Evolutionary conservation across 2,888 invertebrate genomes (phyloP).

Genomic region (Asteroscopus sphinx): DNA sequence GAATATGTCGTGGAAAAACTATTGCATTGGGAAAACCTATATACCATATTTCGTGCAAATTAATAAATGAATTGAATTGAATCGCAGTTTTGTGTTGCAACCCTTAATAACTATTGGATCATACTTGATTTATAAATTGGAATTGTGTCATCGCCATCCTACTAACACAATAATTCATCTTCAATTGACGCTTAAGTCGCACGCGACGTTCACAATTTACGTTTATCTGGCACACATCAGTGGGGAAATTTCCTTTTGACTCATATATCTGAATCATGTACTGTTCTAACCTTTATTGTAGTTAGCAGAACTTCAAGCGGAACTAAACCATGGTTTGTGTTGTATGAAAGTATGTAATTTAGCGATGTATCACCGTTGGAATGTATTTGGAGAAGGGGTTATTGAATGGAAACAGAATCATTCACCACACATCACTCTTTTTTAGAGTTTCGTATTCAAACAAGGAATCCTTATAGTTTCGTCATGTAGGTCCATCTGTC

Average conservation of each 20-base stretch:
- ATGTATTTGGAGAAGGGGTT: too few species aligned
- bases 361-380: neutral
- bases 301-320: constrained; percentile 11
- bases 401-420: too few species aligned
- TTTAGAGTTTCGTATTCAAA: too few species aligned
- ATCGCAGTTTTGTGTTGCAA: too few species aligned
- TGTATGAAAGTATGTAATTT: too few species aligned
- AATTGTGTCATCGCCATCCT: constrained; percentile 32
- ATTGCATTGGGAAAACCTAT: too few species aligned
- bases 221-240: constrained; percentile 43
- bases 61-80: too few species aligned
- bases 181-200: constrained; percentile 41
- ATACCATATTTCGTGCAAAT: too few species aligned
- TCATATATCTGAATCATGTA: constrained; percentile 42
- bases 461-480: too few species aligned
- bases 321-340: constrained; percentile 3
- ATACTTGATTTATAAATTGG: constrained; percentile 30
- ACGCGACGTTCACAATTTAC: constrained; percentile 29
- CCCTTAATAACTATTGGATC: constrained; percentile 11
- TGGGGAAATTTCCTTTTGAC: constrained; percentile 48
- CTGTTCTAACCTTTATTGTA: constrained; percentile 21
- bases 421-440: too few species aligned
- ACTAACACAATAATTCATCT: constrained; percentile 39
- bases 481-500: too few species aligned
- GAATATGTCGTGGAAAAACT: too few species aligned